These are phyloP conservation scores for Nymphalis io DNA, from an alignment of 1,140 invertebrate genomes.

Conservation along the genomic window DNA sequence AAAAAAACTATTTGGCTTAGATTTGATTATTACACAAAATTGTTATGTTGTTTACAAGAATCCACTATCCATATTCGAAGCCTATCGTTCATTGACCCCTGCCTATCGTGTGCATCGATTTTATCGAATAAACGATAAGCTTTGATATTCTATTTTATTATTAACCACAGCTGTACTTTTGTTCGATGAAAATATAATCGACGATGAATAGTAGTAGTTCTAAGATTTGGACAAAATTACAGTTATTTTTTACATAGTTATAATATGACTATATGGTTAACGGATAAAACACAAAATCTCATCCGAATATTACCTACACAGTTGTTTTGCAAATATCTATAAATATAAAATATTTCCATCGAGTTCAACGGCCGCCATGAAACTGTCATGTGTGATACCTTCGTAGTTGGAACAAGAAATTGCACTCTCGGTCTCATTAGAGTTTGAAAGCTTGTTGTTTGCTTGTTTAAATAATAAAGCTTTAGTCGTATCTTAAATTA, in stretches of 20 bases:
- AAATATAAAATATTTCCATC: constrained; percentile 22
- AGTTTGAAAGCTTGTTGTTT: constrained; percentile 65
- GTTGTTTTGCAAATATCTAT: neutral
- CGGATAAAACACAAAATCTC: too few relatives aligned
- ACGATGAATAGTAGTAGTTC: too few relatives aligned
- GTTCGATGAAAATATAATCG: neutral
- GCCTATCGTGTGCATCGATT: neutral
- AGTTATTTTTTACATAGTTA: too few relatives aligned
- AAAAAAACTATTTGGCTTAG: too few relatives aligned
- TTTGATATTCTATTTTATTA: neutral
- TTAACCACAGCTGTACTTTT: neutral
- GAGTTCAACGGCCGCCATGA: constrained; percentile 37
- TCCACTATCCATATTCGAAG: neutral
- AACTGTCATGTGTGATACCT: constrained; percentile 50
- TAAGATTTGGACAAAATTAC: too few relatives aligned
- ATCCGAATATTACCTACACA: too few relatives aligned
- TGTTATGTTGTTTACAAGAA: neutral
- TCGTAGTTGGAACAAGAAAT: constrained; percentile 62
- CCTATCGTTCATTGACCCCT: constrained; percentile 3
- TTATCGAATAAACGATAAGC: neutral
- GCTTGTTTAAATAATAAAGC: constrained; percentile 43
- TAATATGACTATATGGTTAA: too few relatives aligned
- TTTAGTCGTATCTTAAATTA: constrained; percentile 25
- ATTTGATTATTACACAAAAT: too few relatives aligned
- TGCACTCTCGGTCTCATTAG: constrained; percentile 66